Evolutionary conservation across 2,113 vertebrate genomes (phyloP), one percentile per base, ranked within the genome.

Genomic region (Gallinago paraguaiae): DNA sequence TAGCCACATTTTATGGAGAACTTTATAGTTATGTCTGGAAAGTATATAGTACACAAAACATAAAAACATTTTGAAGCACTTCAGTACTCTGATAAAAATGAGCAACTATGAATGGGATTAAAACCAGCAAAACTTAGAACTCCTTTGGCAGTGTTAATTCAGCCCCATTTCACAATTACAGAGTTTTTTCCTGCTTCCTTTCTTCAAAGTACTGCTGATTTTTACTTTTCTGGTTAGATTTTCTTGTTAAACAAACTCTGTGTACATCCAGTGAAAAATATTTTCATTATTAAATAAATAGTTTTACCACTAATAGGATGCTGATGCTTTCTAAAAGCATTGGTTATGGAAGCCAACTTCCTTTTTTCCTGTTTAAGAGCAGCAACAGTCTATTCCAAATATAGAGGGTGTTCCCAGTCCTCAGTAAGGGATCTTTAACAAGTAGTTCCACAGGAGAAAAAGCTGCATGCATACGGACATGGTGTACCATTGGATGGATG

Each of bases 1-100:
- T 56, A 94, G 54, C 23, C 56, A 75, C 35, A 65, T 91, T 92
- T 93, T 90, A 80, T 48, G 28, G 43, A 90, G 45, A 79, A 72
- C 30, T 91, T 83, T 67, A 91, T 60, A 87, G 61, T 22, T 90
- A 84, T 50, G 17, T 39, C 19, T 83, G 51, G 51, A 79, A 90
- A 65, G 22, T 53, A 64, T 79, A 48, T 4, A 82, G 31, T 60
- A 86, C 35, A 65, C 27, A 75, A 79, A 82, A 43, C 37, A 60
- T n/a, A 71, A 75, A 90, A 79, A 63, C 20, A 25, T 54, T 84
- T 45, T 68, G 17, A 81, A 92, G 33, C 48, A 30, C 43, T 89
- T 84, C 39, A 65, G 4, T 69, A 53, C 41, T 46, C 35, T 91
- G 41, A 51, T 89, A 86, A 84, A 91, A 56, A 54, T 80, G 60